Evolutionary conservation across 2,797 vertebrate genomes (phyloP), one percentile per base, ranked within the genome.

Genomic region (Diceros bicornis): DNA sequence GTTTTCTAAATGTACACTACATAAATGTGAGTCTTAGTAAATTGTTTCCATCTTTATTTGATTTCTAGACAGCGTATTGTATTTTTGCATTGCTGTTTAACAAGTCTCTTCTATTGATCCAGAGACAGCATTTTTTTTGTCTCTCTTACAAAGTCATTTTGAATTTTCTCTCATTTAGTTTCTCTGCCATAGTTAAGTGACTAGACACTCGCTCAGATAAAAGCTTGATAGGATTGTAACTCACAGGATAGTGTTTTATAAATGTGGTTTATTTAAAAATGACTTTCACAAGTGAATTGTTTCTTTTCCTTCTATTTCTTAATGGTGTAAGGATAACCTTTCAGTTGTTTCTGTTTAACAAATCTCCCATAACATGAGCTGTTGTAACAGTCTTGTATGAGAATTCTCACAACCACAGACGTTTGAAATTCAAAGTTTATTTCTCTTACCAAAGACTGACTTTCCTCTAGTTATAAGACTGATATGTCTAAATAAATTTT

Each of bases 191-290:
- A 77, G 62, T 71, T 77, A 86, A 91, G 59, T 75, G 59, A 64
- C 83, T 82, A 86, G 66, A 59, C 13, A 78, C 41, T 52, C 64
- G 55, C 37, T 94, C 37, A 90, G 11, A 64, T 68, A 64, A 17
- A 92, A 96, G 2, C 74, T 85, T 34, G 20, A 64, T 75, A 47
- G 41, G 52, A 59, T 75, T 52, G 41, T 44, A 62, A 90, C 93
- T 92, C 34, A 82, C 52, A 82, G 21, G 86, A 77, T 41, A 81
- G 55, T 89, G 37, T 92, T 79, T 85, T 85, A 68, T 47, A 74
- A 94, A 69, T 72, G 27, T 17, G 71, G n/a, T 57, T 69, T 82
- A 93, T 89, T 92, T 69, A n/a, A 86, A 95, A 94, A 21, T 20
- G 14, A 61, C 75, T 62, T 91, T 52, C 50, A n/a, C 11, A 52